A percentile compares a stretch with the other conserved stretches of the same genome.
These are phyloP conservation scores for Psephotus haematonotus DNA, from an alignment of 2,113 vertebrate genomes.

Conservation along the genomic window DNA sequence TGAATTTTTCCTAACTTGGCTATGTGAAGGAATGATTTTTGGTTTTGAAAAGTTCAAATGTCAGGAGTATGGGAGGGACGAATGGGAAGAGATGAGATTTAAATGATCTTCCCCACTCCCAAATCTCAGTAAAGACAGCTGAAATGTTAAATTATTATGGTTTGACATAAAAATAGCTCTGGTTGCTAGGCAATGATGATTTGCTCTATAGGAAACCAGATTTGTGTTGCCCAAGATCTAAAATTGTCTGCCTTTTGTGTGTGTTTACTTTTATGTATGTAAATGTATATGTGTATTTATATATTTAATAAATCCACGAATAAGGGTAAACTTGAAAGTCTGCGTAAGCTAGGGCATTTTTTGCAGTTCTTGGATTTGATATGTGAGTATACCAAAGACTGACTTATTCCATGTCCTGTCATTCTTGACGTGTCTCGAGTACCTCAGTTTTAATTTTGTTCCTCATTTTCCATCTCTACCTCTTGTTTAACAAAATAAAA, in stretches of 20 bases:
- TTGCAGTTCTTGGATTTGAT: neutral
- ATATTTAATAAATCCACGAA: neutral
- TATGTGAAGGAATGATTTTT: neutral
- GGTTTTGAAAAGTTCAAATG: neutral
- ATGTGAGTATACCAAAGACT: fast-evolving
- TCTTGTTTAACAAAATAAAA: neutral
- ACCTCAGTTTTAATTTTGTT: neutral
- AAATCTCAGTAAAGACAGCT: neutral
- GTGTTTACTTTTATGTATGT: neutral
- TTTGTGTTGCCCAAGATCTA: slow-evolving; percentile 24
- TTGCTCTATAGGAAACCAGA: slow-evolving; percentile 24
- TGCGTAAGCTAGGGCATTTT: neutral
- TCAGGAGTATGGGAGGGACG: neutral
- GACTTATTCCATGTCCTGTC: neutral
- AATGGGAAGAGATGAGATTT: neutral
- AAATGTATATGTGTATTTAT: neutral
- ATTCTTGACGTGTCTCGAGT: neutral
- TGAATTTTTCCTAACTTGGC: neutral
- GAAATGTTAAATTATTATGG: slow-evolving; percentile 32
- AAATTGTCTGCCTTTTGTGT: neutral
- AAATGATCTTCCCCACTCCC: neutral
- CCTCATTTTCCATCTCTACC: neutral
- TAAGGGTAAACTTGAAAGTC: neutral
- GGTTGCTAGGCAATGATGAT: slow-evolving; percentile 53
- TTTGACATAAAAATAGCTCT: slow-evolving; percentile 55